Evolutionary conservation across 1,140 invertebrate species (phyloP).

Genomic region (Orius laevigatus): DNA sequence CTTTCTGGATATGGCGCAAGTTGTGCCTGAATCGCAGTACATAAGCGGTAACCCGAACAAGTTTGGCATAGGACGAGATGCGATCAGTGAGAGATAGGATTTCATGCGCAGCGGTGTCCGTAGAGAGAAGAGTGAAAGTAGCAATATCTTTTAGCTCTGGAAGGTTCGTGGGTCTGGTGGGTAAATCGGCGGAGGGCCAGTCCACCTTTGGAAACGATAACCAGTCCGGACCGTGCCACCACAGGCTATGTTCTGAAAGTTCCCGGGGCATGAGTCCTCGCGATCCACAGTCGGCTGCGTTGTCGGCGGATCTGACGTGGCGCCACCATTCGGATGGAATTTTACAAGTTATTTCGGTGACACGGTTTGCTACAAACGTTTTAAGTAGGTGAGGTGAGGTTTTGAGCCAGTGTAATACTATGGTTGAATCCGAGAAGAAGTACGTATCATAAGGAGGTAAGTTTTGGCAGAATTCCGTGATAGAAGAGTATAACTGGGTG

Average conservation of each 20-base stretch:
- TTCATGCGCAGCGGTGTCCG: not conserved
- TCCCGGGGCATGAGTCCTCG: conserved; percentile 23
- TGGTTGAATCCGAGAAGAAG: conserved; percentile 24
- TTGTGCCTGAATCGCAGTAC: too few relatives aligned
- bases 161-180: not conserved
- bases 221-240: conserved; percentile 26
- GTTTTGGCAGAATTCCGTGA: not conserved
- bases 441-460: not conserved
- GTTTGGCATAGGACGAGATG: not conserved
- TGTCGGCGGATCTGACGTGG: conserved; percentile 21
- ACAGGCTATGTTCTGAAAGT: conserved; percentile 22
- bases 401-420: conserved; percentile 22
- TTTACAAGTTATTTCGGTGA: conserved; percentile 20
- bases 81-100: not conserved
- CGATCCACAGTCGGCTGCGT: conserved; percentile 29
- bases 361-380: conserved; percentile 16
- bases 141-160: not conserved
- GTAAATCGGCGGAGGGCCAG: not conserved
- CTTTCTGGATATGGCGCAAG: not conserved
- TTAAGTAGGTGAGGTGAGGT: conserved; percentile 17
- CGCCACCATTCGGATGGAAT: conserved; percentile 4
- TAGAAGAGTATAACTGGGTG: conserved; percentile 15
- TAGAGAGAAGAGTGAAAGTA: not conserved
- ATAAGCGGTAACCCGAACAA: not conserved
- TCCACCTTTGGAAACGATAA: not conserved